These are phyloP conservation scores for Phaethornis superciliosus DNA, from an alignment of 2,113 vertebrate species.

Conservation along the genomic window DNA sequence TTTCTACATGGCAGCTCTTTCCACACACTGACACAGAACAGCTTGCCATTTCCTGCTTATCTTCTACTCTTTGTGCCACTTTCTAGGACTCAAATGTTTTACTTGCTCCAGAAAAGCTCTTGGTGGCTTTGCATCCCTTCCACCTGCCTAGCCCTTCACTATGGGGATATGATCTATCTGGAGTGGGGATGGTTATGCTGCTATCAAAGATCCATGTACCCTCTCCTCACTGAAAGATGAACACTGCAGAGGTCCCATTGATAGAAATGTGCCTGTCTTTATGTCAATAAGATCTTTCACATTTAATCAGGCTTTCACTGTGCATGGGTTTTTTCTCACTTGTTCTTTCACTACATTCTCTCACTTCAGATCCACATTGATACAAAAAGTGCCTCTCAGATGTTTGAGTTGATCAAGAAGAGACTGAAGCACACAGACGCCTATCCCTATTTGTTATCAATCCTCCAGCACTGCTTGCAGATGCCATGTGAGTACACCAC, in stretches of 20 bases:
- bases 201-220: background rate
- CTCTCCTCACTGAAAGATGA: background rate
- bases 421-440: constrained; percentile 93
- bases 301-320: background rate
- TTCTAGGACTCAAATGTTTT: background rate
- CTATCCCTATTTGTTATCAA: constrained; percentile 94
- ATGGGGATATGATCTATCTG: background rate
- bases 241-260: background rate
- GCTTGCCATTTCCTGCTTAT: background rate
- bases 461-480: constrained; percentile 95
- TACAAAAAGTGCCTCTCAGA: constrained; percentile 94
- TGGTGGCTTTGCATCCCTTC: background rate
- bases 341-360: background rate
- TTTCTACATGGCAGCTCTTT: background rate
- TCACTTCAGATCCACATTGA: constrained; percentile 87
- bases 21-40: background rate
- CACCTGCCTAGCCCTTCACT: background rate
- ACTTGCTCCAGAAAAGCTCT: background rate
- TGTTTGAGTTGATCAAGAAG: constrained; percentile 97
- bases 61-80: background rate
- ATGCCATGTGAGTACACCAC: constrained; percentile 89
- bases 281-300: background rate
- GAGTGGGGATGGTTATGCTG: background rate
- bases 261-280: background rate
- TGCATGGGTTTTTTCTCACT: background rate